Evolutionary conservation across 2,797 vertebrate genomes (phyloP), one percentile per base, ranked within the genome.

Genomic region (Macropodus opercularis): DNA sequence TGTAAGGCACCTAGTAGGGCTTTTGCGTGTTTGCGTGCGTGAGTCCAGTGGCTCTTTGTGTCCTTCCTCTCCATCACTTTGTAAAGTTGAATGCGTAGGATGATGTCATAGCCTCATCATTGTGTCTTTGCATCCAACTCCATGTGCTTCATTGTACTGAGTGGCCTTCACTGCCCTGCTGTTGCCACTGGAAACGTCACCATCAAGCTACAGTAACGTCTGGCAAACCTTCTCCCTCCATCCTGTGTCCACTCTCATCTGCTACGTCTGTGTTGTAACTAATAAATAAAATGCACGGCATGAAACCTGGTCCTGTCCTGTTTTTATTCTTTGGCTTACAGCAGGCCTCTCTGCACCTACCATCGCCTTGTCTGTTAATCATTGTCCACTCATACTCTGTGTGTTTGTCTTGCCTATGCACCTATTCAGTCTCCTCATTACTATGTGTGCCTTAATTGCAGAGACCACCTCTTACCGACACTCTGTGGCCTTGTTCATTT

Each of bases 41-140:
- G 57, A 58, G 62, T 69, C 63, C 74, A 71, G 64, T 66, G 60
- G 49, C 51, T 56, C 22, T 3, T 46, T n/a, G 6, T 51, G 75
- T 73, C 75, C 72, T 71, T 63, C 61, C 50, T 61, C 62, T 69
- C 13, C 77, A 64, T 83, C 75, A 83, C 47, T 81, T 86, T 82
- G 66, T 71, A 75, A 86, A 89, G 81, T 87, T 84, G 74, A 86
- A 87, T 83, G 76, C 77, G 63, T 84, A 68, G 55, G 46, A 69
- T 85, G 85, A 85, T 83, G 84, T 86, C 83, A 89, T 77, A 35
- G 68, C 69, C 58, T 60, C 80, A 64, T 84, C 69, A 56, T 44
- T 70, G 47, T 69, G 63, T 74, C 68, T 71, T 80, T 62, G 56
- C 60, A 51, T 74, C 50, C 65, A 84, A 85, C 70, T 85, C 75